Evolutionary conservation across 2,113 vertebrate species (phyloP).

Genomic region (Cisticola juncidis): DNA sequence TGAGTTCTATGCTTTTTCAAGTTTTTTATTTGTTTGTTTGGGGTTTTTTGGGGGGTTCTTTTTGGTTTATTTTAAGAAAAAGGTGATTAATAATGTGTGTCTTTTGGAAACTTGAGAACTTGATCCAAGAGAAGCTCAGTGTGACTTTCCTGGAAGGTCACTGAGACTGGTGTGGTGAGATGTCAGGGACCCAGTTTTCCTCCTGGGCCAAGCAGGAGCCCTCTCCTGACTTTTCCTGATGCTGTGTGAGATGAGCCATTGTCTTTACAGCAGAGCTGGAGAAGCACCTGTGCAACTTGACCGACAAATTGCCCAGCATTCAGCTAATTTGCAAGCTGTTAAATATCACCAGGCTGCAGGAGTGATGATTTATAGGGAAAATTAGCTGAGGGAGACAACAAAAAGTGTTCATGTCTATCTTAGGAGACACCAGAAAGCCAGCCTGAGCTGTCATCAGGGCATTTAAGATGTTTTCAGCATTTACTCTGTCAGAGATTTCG

Average conservation of each 20-base stretch:
- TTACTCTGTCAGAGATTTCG: not conserved
- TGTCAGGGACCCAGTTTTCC: not conserved
- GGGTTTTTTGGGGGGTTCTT: too few species aligned
- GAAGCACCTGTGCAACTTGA: not conserved
- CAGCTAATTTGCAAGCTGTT: not conserved
- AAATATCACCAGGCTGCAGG: not conserved
- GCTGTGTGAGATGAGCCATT: not conserved
- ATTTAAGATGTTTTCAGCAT: not conserved
- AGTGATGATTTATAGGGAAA: not conserved
- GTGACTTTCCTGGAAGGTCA: not conserved
- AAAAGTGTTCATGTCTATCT: not conserved
- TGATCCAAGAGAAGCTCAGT: not conserved
- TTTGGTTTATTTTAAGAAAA: not conserved
- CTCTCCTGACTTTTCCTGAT: not conserved
- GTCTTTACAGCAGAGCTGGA: not conserved
- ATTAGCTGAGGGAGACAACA: not conserved
- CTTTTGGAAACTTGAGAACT: not conserved
- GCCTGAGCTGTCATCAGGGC: not conserved
- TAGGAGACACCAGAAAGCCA: not conserved
- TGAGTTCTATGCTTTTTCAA: rapidly evolving
- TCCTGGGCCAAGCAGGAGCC: not conserved
- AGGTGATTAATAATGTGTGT: not conserved
- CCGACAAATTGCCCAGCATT: not conserved
- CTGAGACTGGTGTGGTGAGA: not conserved
- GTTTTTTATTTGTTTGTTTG: not conserved